These are phyloP conservation scores for Bombus turneri DNA, from an alignment of 1,140 invertebrate species.

Conservation along the genomic window DNA sequence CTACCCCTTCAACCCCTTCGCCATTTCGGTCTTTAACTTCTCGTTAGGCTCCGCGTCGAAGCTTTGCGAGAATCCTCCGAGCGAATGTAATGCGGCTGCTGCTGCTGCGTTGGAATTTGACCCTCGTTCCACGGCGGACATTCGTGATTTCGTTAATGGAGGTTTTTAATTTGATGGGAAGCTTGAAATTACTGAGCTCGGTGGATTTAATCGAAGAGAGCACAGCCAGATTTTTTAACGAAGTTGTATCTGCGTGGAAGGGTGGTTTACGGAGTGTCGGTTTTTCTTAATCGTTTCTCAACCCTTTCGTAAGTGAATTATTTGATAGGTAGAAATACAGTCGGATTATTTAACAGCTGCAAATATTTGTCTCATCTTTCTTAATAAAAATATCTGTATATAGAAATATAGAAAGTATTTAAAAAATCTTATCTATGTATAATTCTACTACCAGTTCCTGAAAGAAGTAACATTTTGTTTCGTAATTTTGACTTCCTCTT, in stretches of 20 bases:
- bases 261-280: neutral
- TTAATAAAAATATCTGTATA: too few relatives aligned
- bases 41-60: slow-evolving; percentile 36
- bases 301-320: neutral
- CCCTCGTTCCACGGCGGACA: neutral
- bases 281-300: neutral
- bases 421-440: neutral
- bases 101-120: neutral
- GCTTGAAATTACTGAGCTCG: neutral
- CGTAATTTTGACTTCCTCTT: neutral
- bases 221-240: neutral
- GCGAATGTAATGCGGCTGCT: neutral
- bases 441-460: neutral
- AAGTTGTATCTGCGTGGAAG: neutral
- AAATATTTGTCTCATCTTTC: too few relatives aligned
- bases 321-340: too few relatives aligned
- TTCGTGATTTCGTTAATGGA: slow-evolving; percentile 27
- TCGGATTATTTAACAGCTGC: too few relatives aligned
- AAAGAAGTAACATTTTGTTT: neutral
- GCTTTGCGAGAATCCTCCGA: neutral
- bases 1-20: neutral
- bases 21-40: slow-evolving; percentile 42
- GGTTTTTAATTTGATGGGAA: slow-evolving; percentile 9
- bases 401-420: too few relatives aligned
- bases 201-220: neutral